Evolutionary conservation across 2,113 vertebrate genomes (phyloP).

Genomic region (Zapus hudsonius): DNA sequence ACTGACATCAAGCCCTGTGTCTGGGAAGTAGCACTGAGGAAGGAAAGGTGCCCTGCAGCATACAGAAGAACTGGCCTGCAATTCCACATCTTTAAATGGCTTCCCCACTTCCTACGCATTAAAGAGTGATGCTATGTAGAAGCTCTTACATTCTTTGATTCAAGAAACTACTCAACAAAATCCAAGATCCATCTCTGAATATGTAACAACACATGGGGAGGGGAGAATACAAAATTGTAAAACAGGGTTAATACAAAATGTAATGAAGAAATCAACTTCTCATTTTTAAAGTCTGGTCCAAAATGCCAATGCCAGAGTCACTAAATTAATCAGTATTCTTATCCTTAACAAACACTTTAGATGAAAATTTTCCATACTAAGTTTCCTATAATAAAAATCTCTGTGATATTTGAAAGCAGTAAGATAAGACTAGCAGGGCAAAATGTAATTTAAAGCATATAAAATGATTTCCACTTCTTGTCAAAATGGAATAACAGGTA

Average conservation of each 20-base stretch:
- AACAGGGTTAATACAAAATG: constrained; percentile 13
- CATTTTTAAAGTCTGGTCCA: constrained; percentile 37
- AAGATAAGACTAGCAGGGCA: not conserved
- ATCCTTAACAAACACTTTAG: constrained; percentile 22
- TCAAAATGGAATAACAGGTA: constrained; percentile 1
- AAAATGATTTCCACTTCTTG: constrained; percentile 33
- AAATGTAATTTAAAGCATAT: not conserved
- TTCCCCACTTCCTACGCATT: constrained; percentile 41
- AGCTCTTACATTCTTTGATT: constrained; percentile 67
- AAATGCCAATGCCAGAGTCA: constrained; percentile 22
- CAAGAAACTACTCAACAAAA: constrained; percentile 55
- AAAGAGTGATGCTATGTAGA: constrained; percentile 56
- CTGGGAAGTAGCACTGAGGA: not conserved
- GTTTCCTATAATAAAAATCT: constrained; percentile 35
- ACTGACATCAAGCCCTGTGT: not conserved
- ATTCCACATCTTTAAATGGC: constrained; percentile 56
- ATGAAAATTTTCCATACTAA: constrained; percentile 13
- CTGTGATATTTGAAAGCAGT: not conserved
- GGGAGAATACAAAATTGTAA: constrained; percentile 44
- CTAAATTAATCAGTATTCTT: constrained; percentile 32
- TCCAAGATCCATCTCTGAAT: constrained; percentile 35
- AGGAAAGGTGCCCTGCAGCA: constrained; percentile 64
- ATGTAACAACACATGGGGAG: constrained; percentile 8
- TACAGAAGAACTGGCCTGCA: constrained; percentile 46
- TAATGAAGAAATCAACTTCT: constrained; percentile 37